phyloP scores from a whole-genome alignment of 2,797 vertebrate species.

The Oreonectes daqikongensis region DNA sequence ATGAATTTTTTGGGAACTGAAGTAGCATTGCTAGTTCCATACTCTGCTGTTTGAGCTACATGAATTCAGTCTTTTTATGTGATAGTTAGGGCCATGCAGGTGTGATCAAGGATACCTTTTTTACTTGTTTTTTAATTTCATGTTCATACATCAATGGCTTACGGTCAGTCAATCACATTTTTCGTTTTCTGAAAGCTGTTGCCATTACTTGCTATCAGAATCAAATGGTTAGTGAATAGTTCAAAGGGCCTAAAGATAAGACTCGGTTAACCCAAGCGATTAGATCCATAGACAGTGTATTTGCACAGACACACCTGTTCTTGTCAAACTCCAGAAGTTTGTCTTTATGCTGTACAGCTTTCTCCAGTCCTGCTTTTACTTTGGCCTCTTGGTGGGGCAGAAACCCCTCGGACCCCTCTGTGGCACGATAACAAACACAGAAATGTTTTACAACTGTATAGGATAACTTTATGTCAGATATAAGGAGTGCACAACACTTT shows the following conservation, averaged over 20 bases:
- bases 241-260: background rate
- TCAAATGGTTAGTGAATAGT: background rate
- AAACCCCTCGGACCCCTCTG: slow-evolving; percentile 76
- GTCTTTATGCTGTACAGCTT: slow-evolving; percentile 93
- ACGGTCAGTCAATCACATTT: background rate
- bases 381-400: slow-evolving; percentile 83
- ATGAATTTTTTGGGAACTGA: no score
- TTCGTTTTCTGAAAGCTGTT: background rate
- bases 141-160: background rate
- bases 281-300: background rate
- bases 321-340: slow-evolving; percentile 93
- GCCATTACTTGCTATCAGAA: background rate
- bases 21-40: no score
- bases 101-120: background rate
- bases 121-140: background rate
- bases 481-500: background rate
- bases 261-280: background rate
- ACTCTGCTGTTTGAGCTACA: no score
- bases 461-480: background rate
- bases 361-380: slow-evolving; percentile 86
- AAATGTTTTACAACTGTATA: background rate
- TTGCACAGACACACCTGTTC: slow-evolving; percentile 80
- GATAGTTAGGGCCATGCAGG: background rate
- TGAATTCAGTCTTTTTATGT: no score
- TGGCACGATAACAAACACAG: slow-evolving; percentile 30